phyloP scores from a whole-genome alignment of 2,113 vertebrate species.

The Rousettus leschenaultii region DNA sequence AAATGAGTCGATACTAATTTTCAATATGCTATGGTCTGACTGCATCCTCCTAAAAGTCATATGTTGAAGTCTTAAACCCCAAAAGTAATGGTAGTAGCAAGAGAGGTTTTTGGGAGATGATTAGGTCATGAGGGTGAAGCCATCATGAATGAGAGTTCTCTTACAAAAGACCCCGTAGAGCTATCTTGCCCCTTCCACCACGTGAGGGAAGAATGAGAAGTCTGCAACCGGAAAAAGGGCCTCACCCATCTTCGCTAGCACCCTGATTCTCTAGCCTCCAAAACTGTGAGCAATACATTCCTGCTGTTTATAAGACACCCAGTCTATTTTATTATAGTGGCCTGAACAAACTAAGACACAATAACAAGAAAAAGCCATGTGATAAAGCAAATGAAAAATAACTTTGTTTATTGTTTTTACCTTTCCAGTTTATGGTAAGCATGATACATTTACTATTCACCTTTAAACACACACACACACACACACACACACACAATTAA shows the following conservation, averaged over 20 bases:
- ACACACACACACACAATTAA: too few relatives aligned
- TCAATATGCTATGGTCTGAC: background rate
- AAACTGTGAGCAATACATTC: background rate
- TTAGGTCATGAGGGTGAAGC: background rate
- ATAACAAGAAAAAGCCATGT: background rate
- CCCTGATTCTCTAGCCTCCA: background rate
- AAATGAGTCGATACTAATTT: background rate
- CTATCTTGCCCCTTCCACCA: background rate
- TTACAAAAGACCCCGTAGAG: background rate
- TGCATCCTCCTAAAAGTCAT: background rate
- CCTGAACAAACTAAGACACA: background rate
- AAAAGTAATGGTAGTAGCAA: background rate
- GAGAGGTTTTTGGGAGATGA: background rate
- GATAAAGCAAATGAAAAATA: background rate
- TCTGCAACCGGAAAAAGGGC: background rate
- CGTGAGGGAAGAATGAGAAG: background rate
- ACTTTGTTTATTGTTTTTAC: background rate
- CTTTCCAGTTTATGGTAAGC: background rate
- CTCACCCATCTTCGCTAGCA: background rate
- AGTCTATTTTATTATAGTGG: background rate
- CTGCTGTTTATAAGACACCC: background rate
- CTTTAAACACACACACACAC: background rate
- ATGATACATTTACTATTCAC: background rate
- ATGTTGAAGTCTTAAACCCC: background rate
- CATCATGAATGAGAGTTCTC: background rate